Base-by-base conservation (phyloP, 2,888 invertebrate genomes). In the Perizoma flavofasciatum region DNA sequence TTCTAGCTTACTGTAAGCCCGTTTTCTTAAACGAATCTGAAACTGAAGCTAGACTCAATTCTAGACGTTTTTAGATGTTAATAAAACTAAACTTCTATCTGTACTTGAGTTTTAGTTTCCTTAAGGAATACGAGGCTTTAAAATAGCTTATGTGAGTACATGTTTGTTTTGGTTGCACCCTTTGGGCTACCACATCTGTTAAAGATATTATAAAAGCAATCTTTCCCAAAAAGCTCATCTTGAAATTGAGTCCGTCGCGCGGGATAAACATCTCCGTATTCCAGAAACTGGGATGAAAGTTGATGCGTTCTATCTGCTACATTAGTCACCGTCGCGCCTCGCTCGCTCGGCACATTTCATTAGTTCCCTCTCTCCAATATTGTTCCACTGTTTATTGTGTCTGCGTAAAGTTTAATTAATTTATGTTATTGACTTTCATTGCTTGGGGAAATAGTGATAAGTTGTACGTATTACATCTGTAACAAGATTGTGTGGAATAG, bases 301-400 rank as follows among this genome's bases (percentile, higher is more conserved):
- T 85, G 79, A 83, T 82, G 80, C 78, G 82, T 84, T 83, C 81
- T 82, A 85, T 85, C 80, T 87, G 84, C 77, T 88, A 89, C 86
- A 88, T 89, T 89, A 83, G 77, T 73, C 75, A 66, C 77, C 71
- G 79, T 75, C 79, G 49, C 59, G 58, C 59, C 55, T 55, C 62
- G 55, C 76, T 47, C 78, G 75, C 80, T 79, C 77, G 79, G 82
- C 82, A 85, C 85, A 88, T 90, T 90, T 89, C 88, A 90, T 90
- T 90, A 89, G 85, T 82, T 79, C 72, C 66, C 68, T 74, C 75
- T 71, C 76, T 76, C 73, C 79, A 77, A 82, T 85, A 85, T 83
- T 85, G 83, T 82, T 84, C 78, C 75, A 40, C 73, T 80, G 80
- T 83, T 85, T 85, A 83, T 85, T 83, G 77, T 82, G 77, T 78